Base-by-base conservation (phyloP, 92 coral and sea anemone species). In the Umimayanthus chanpuru region DNA sequence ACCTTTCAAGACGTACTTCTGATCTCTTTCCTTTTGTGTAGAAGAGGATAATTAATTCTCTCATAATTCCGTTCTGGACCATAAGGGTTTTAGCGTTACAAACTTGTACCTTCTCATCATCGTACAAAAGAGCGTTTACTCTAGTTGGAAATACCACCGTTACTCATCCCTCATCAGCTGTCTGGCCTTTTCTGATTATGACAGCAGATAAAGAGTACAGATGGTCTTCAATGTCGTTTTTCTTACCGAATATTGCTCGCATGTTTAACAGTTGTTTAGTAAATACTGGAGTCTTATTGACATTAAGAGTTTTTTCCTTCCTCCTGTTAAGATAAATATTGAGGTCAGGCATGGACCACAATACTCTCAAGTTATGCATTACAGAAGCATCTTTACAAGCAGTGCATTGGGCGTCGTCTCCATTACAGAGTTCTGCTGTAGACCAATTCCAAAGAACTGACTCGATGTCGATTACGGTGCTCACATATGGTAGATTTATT, bases 401-500 rank as follows among this genome's bases (percentile, higher is more conserved):
- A 9, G 36, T 73, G 15, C 77, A 73, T 29, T 40, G 44, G 10
- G 77, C 43, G 44, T 73, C 77, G 18, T 40, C 23, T 44, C 38
- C 77, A 30, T 7, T 32, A 44, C 38, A 73, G 41, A 73, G 77
- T 9, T 44, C 77, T 44, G 77, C 16, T 29, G 77, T 73, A 44
- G 41, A 73, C 77, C 77, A 73, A 44, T 73, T 73, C 77, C 47
- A 73, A 73, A 73, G 77, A 73, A 73, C 38, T 21, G 77, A 73
- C 29, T 73, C 77, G 77, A 73, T 73, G 77, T 73, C 77, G 77
- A 73, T 73, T 0, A 73, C 77, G 29, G 77, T 29, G 29, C 38
- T 73, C 41, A 73, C 29, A 40, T 44, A 73, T 18, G 77, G 47
- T 29, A 73, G 77, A 73, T 73, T 73, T 29, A 73, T 40, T 44